phyloP scores from a whole-genome alignment of 2,113 vertebrate species.

The Hippocampus abdominalis region DNA sequence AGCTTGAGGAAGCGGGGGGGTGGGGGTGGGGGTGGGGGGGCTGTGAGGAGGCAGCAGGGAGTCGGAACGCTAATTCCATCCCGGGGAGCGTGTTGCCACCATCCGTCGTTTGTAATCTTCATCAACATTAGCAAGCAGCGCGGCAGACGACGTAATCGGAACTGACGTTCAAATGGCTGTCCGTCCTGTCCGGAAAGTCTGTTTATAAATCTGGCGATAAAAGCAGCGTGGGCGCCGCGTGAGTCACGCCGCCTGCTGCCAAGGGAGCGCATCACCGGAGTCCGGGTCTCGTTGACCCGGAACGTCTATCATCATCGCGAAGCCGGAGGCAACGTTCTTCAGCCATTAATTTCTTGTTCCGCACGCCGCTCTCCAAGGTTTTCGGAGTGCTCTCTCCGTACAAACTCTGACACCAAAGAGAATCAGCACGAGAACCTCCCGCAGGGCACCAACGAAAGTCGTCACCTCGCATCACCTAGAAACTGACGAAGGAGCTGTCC shows the following conservation, averaged over 20 bases:
- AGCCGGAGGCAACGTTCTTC: not conserved
- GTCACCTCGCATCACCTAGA: not conserved
- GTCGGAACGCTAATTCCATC: not conserved
- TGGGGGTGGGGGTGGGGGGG: not conserved
- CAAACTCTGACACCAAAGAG: not conserved
- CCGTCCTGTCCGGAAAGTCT: not conserved
- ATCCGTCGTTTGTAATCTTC: not conserved
- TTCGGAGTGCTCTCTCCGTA: not conserved
- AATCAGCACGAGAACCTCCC: not conserved
- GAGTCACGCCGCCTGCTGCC: not conserved
- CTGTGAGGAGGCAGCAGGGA: not conserved
- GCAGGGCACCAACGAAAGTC: not conserved
- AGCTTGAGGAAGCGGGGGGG: not conserved
- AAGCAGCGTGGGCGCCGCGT: not conserved
- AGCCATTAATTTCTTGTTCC: not conserved
- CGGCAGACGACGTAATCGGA: not conserved
- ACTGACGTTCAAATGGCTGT: not conserved
- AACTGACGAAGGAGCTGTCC: not conserved
- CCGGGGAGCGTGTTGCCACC: not conserved
- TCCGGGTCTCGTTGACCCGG: not conserved
- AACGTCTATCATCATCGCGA: not conserved
- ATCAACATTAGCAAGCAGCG: not conserved
- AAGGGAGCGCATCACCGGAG: not conserved
- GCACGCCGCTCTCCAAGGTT: not conserved
- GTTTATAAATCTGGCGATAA: not conserved